phyloP scores from a whole-genome alignment of 1,140 invertebrate genomes.

The Notospermus geniculatus region DNA sequence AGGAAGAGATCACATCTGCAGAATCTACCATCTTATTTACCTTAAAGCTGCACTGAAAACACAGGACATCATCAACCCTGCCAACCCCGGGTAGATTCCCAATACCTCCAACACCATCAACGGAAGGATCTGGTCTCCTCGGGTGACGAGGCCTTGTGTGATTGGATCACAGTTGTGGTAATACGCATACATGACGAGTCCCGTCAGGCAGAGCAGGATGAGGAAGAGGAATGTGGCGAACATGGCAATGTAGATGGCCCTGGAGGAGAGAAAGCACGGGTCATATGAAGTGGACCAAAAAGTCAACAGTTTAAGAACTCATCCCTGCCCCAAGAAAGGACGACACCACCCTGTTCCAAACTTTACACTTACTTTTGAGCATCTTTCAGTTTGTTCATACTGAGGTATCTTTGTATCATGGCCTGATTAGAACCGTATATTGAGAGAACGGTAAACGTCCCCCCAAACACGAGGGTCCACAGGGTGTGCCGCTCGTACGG shows the following conservation, averaged over 20 bases:
- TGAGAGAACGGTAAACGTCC: constrained; percentile 82
- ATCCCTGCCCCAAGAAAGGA: too few relatives aligned
- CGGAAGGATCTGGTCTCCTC: constrained; percentile 65
- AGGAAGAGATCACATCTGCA: too few relatives aligned
- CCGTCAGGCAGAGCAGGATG: constrained; percentile 71
- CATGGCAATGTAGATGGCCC: constrained; percentile 69
- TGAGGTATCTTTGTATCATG: constrained; percentile 86
- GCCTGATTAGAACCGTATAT: constrained; percentile 89
- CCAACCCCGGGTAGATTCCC: constrained; percentile 69
- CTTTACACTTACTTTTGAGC: constrained; percentile 69
- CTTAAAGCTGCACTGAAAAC: constrained; percentile 77
- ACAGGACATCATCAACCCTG: constrained; percentile 84
- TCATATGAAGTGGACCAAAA: too few relatives aligned
- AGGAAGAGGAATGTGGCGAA: constrained; percentile 73
- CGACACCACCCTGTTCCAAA: too few relatives aligned
- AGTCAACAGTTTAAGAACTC: too few relatives aligned
- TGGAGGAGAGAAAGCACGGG: constrained; percentile 54
- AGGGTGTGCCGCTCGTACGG: constrained; percentile 81
- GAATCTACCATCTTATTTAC: too few relatives aligned
- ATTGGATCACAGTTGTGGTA: constrained; percentile 81
- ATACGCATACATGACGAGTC: constrained; percentile 76
- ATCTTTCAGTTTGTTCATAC: constrained; percentile 67
- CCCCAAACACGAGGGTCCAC: constrained; percentile 84
- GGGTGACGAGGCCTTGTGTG: constrained; percentile 59
- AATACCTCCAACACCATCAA: constrained; percentile 77